These are phyloP conservation scores for Tachycineta bicolor DNA, from an alignment of 2,113 vertebrate species.

Conservation along the genomic window DNA sequence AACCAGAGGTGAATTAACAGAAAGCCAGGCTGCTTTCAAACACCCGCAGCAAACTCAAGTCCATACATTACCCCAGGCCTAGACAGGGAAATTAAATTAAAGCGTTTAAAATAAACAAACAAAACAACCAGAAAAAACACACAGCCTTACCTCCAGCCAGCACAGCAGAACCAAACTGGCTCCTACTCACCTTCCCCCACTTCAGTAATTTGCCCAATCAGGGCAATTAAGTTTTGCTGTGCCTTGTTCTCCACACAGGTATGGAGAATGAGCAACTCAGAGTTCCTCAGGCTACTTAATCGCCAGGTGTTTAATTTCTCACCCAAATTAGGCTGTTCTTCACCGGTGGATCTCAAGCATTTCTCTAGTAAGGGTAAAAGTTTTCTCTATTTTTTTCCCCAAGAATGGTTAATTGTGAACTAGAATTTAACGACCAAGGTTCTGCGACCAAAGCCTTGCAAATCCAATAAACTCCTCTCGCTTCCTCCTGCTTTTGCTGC, in stretches of 20 bases:
- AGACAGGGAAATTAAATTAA: fast-evolving
- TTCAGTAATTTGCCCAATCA: not conserved
- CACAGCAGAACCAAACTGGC: fast-evolving
- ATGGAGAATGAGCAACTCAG: not conserved
- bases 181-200: fast-evolving
- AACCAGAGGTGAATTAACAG: not conserved
- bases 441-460: not conserved
- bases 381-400: not conserved
- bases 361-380: not conserved
- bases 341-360: not conserved
- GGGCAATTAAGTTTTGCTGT: not conserved
- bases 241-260: not conserved
- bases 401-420: not conserved
- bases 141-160: not conserved
- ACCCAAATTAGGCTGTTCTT: not conserved
- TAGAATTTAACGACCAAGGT: not conserved
- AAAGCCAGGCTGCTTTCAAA: not conserved
- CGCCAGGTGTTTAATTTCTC: not conserved
- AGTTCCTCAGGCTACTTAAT: not conserved
- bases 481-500: not conserved
- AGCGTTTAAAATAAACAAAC: not conserved
- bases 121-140: not conserved
- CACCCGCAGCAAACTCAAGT: not conserved
- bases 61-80: fast-evolving
- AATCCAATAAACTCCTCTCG: not conserved